phyloP scores from a whole-genome alignment of 2,113 vertebrate species.

The Clupea harengus region DNA sequence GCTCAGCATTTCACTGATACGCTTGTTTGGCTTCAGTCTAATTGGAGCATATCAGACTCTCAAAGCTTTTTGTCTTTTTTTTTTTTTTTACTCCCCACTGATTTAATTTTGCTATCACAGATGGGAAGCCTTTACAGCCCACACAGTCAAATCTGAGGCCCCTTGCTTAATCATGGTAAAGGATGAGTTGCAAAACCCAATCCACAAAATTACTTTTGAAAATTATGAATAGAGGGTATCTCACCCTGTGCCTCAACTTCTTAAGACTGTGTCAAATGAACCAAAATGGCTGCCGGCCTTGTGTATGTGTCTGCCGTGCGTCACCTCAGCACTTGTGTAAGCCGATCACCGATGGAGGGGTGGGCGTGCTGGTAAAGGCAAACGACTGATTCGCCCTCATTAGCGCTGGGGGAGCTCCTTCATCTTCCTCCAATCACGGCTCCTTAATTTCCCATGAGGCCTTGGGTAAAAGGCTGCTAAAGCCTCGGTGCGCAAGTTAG shows the following conservation, averaged over 20 bases:
- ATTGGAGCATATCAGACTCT: neutral
- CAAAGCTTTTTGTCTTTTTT: neutral
- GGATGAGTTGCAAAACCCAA: neutral
- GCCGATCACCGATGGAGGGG: neutral
- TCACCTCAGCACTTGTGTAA: neutral
- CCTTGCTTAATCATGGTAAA: neutral
- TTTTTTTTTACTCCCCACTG: neutral
- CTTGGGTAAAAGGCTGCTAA: neutral
- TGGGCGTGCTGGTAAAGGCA: neutral
- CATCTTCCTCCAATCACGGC: neutral
- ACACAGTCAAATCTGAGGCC: neutral
- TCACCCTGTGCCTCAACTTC: neutral
- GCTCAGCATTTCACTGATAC: neutral
- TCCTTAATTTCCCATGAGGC: slow-evolving; percentile 18
- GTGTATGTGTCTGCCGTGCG: neutral
- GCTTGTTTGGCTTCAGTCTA: neutral
- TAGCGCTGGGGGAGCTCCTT: neutral
- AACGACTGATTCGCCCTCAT: neutral
- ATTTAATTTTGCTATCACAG: neutral
- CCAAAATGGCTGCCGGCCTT: neutral
- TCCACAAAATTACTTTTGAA: neutral
- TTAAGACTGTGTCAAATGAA: neutral
- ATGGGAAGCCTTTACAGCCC: neutral
- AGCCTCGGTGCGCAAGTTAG: neutral
- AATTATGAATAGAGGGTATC: neutral